Evolutionary conservation across 2,113 vertebrate species (phyloP), one percentile per base, ranked within the genome.

Genomic region (Xiphophorus couchianus): DNA sequence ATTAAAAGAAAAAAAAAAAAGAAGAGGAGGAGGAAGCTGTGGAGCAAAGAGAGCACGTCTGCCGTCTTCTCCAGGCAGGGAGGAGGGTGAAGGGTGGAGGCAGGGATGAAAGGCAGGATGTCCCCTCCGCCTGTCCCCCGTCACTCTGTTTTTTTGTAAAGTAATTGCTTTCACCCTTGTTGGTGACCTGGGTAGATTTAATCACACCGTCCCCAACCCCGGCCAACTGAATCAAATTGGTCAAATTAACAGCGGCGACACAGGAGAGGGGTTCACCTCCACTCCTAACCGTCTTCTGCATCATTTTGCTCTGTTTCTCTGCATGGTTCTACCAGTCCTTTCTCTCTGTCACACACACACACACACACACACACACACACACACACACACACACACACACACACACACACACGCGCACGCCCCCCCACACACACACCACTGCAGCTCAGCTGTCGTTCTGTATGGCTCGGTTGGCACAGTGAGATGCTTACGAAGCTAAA

Each of bases 141-240:
- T 90, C 89, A 83, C 86, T 90, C 89, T 78, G 75, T 88, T 92
- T 94, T 93, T 93, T 92, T 91, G 88, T 84, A 81, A 90, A 94
- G 94, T 94, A 95, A 95, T 95, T 94, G 93, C 94, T 94, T 94
- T 95, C 92, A 94, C 94, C 93, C 86, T 76, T 74, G 80, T 82
- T 82, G 79, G 89, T 94, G 94, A 95, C 93, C 94, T 89, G 91
- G 91, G 80, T 88, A 93, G 94, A 94, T 95, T 91, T 94, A 95
- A 94, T 95, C 92, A 88, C 89, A 90, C 82, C 84, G 84, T 90
- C 92, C 88, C 88, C 87, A 90, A 89, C 86, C 90, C 82, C 39
- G 85, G 88, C 84, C 85, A 89, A 93, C 92, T 93, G 92, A 92
- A 94, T 94, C 94, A 91, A 91, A 94, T 94, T 88, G 91, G 90